Evolutionary conservation across 2,797 vertebrate genomes (phyloP).

Genomic region (Gobionotothen gibberifrons): DNA sequence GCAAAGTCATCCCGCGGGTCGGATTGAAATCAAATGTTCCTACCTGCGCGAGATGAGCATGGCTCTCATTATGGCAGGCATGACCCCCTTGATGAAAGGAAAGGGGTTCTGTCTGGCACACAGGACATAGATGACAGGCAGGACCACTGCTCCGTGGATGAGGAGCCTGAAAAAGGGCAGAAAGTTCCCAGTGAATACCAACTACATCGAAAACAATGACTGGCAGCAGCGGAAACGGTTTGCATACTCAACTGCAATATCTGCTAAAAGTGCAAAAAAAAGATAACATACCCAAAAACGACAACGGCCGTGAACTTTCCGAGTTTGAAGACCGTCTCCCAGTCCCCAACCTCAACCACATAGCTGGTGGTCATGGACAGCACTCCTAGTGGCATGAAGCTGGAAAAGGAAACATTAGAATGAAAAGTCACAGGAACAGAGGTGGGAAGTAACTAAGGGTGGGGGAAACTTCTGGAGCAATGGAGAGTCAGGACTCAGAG

Average conservation of each 20-base stretch:
- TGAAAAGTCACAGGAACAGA: too few relatives aligned
- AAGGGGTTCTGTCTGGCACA: conserved; percentile 3
- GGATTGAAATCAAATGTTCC: not conserved
- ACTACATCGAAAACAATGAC: not conserved
- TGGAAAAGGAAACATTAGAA: not conserved
- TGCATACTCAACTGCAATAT: too few relatives aligned
- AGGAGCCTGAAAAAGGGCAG: not conserved
- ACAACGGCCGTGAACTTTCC: not conserved
- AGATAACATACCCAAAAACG: not conserved
- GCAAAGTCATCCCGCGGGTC: too few relatives aligned
- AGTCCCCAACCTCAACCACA: not conserved
- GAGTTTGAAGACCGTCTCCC: not conserved
- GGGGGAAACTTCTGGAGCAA: too few relatives aligned
- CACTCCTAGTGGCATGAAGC: conserved; percentile 1
- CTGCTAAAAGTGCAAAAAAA: not conserved
- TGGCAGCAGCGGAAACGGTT: not conserved
- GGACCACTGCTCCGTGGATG: not conserved
- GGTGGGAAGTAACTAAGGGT: too few relatives aligned
- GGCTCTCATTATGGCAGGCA: not conserved
- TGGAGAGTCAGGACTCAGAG: too few relatives aligned
- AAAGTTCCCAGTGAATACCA: not conserved
- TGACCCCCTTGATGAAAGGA: not conserved
- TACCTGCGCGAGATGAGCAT: conserved; percentile 4
- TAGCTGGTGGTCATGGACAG: conserved; percentile 5
- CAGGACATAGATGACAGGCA: not conserved